Base-by-base conservation (phyloP, 2,113 vertebrate genomes). In the Chauna torquata region DNA sequence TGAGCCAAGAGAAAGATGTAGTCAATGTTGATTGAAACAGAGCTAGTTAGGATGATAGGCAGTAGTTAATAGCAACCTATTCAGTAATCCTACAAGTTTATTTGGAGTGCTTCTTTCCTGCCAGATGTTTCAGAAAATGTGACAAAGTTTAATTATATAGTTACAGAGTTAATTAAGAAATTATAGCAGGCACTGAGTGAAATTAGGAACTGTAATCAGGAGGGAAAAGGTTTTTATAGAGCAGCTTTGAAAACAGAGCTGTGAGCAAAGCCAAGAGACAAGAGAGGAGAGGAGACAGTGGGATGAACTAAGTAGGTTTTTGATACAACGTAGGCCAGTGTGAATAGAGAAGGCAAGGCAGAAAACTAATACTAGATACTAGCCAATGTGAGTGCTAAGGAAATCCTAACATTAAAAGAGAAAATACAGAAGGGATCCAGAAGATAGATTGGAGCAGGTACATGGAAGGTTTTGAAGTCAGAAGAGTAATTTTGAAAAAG, bases 121-220 rank as follows among this genome's bases (percentile, higher is more conserved):
- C 45, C 81, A 92, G 86, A 69, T 91, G 77, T 72, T 92, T 78
- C 59, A 84, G 72, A 88, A 93, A 95, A 91, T 82, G 47, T 64
- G 36, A 16, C 65, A 58, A 76, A 94, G 49, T 87, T 91, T 82
- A 91, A 89, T 94, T 72, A 85, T 44, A 65, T 65, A 75, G 40
- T 94, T 91, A 74, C 22, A 69, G 55, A 59, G 34, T 68, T 95
- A 72, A 96, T 96, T 72, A 92, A 84, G 36, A 94, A 91, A 95
- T 94, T 81, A 58, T 27, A 94, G 71, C 17, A 94, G 55, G 5
- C 71, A 80, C 8, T 57, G 64, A 68, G 58, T 84, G 57, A 94
- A 91, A 95, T 96, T 84, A 87, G 49, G 27, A 64, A 30, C 30
- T 68, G 68, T 68, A 91, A 94, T 94, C 74, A 96, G 77, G 49